Evolutionary conservation across 2,888 invertebrate species (phyloP).

Genomic region (Chromoteleia sp.): DNA sequence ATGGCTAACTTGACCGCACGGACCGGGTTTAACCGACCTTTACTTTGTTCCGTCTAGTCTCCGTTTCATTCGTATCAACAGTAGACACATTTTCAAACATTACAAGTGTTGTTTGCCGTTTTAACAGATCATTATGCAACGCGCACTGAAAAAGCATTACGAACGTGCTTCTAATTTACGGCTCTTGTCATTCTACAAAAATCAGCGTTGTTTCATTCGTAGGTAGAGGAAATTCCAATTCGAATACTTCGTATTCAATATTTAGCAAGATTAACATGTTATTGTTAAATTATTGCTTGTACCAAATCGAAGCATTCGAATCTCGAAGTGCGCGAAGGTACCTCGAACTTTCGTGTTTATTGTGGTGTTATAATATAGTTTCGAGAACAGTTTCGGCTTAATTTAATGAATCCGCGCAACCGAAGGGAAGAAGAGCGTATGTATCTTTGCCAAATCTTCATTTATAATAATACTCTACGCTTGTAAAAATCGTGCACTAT

Average conservation of each 20-base stretch:
- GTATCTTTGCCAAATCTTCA: slow-evolving; percentile 59
- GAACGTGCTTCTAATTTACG: slow-evolving; percentile 4
- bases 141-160: slow-evolving; percentile 11
- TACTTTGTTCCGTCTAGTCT: slow-evolving; percentile 55
- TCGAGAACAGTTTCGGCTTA: slow-evolving; percentile 38
- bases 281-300: slow-evolving; percentile 5
- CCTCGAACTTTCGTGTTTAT: slow-evolving; percentile 22
- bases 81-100: slow-evolving; percentile 55
- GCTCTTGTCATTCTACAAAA: slow-evolving; percentile 7
- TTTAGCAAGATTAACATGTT: no score
- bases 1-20: slow-evolving; percentile 77
- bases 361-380: slow-evolving; percentile 41
- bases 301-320: slow-evolving; percentile 15
- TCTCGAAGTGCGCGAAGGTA: slow-evolving; percentile 4
- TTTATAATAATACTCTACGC: slow-evolving; percentile 44
- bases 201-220: not conserved
- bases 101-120: slow-evolving; percentile 42
- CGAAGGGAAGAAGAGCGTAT: slow-evolving; percentile 3
- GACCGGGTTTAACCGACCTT: slow-evolving; percentile 73
- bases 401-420: slow-evolving; percentile 35
- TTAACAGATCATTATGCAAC: slow-evolving; percentile 50
- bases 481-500: slow-evolving; percentile 45
- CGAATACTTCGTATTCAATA: no score
- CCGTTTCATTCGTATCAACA: slow-evolving; percentile 56
- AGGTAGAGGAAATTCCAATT: no score